phyloP scores from a whole-genome alignment of 2,113 vertebrate species.

The Lonchura striata region DNA sequence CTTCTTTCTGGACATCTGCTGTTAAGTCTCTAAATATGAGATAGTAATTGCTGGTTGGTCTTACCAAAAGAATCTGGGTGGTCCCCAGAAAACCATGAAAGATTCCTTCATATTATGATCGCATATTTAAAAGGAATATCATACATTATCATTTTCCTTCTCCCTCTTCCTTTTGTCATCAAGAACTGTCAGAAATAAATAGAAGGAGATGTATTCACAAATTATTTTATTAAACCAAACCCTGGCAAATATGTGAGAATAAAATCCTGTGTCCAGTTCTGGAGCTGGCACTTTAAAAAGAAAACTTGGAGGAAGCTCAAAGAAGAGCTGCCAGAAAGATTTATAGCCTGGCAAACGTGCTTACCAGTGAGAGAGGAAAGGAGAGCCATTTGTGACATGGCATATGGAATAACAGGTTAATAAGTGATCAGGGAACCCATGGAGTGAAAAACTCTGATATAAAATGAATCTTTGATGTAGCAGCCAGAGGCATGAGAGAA shows the following conservation, averaged over 20 bases:
- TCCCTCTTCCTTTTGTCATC: constrained; percentile 10
- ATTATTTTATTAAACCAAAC: background rate
- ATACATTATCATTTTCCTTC: background rate
- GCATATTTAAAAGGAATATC: background rate
- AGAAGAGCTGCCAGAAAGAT: constrained; percentile 37
- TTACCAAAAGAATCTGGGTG: background rate
- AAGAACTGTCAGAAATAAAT: background rate
- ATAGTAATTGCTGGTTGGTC: background rate
- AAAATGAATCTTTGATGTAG: constrained; percentile 29
- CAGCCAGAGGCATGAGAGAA: constrained; percentile 10
- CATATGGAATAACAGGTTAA: background rate
- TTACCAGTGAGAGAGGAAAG: background rate
- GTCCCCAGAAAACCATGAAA: background rate
- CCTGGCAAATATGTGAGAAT: background rate
- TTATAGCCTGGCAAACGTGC: background rate
- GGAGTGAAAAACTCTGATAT: constrained; percentile 4
- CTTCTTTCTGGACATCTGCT: background rate
- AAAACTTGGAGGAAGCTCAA: constrained; percentile 20
- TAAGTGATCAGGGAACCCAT: background rate
- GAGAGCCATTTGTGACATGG: background rate
- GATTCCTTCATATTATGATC: background rate
- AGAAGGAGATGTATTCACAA: background rate
- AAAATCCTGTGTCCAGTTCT: background rate
- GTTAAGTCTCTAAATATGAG: background rate
- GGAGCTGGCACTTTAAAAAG: background rate